Conservation (phyloP, 53 echinoderm and acorn worm genomes). For the Mesocentrotus franciscanus region DNA sequence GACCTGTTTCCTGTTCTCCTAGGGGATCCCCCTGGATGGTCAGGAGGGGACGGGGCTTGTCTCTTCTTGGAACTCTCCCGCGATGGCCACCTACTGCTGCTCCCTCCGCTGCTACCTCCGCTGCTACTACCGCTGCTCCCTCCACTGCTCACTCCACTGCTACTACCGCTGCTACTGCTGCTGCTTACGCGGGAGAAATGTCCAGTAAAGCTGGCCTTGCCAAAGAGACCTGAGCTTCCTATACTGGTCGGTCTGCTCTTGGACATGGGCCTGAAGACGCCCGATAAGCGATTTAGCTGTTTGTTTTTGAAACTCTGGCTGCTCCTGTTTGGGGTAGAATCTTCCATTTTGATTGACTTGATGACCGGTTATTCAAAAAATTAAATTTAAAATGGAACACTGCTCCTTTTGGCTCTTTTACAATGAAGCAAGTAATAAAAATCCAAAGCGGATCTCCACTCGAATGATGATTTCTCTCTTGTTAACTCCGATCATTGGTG, state of each 20-base stretch:
- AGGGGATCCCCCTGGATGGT: conserved; percentile 18
- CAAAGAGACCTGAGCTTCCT: neutral
- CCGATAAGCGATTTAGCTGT: conserved; percentile 54
- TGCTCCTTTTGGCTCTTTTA: neutral
- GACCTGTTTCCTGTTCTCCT: neutral
- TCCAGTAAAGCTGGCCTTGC: neutral
- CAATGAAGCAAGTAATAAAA: neutral
- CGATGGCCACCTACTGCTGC: neutral
- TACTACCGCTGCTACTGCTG: conserved; percentile 53
- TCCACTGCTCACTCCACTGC: neutral
- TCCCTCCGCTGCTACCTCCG: neutral
- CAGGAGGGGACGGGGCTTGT: conserved; percentile 41
- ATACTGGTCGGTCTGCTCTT: conserved; percentile 36
- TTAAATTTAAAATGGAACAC: neutral
- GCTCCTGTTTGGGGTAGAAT: neutral
- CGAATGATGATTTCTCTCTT: neutral
- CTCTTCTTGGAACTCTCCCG: conserved; percentile 35
- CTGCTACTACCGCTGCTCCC: neutral
- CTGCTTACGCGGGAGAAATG: neutral
- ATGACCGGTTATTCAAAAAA: neutral
- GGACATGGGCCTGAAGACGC: conserved; percentile 52
- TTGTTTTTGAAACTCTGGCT: conserved; percentile 48
- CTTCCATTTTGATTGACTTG: conserved; percentile 4
- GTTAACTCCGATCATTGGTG: neutral
- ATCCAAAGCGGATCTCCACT: neutral